A percentile compares a stretch with the other conserved stretches of the same genome.
Evolutionary conservation across 2,113 vertebrate genomes (phyloP).

Genomic region (Leptobrachium leishanense): DNA sequence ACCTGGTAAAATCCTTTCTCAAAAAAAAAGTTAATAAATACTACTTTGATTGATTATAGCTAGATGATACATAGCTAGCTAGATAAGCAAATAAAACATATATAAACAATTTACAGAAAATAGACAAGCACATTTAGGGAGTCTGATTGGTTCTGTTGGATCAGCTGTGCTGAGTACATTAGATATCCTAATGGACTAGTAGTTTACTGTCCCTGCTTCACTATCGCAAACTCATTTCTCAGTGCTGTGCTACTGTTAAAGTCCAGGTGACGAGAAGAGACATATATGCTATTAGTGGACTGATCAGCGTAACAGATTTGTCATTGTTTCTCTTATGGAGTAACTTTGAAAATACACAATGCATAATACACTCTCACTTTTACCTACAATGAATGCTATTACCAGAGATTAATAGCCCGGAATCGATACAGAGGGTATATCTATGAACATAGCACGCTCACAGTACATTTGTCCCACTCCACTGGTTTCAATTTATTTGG

Average conservation of each 20-base stretch:
- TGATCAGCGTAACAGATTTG: conserved; percentile 1
- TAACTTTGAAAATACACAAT: background rate
- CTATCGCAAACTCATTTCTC: background rate
- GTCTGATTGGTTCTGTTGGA: background rate
- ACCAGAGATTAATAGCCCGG: background rate
- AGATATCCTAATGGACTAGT: background rate
- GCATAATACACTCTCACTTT: background rate
- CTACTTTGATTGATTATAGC: too few relatives aligned
- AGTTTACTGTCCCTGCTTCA: background rate
- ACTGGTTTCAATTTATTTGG: conserved; percentile 1
- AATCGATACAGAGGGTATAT: background rate
- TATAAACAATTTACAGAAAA: too few relatives aligned
- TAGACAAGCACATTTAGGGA: too few relatives aligned
- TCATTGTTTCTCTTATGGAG: conserved; percentile 13
- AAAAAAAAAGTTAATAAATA: too few relatives aligned
- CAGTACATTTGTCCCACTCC: background rate
- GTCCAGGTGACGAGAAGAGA: background rate
- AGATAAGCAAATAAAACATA: too few relatives aligned
- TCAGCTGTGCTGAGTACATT: background rate
- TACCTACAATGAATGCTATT: background rate
- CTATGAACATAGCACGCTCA: background rate
- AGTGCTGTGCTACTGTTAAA: background rate
- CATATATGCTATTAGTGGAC: conserved; percentile 8
- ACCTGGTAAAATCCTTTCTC: too few relatives aligned
- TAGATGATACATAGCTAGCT: too few relatives aligned